phyloP scores from a whole-genome alignment of 2,888 invertebrate genomes.

The Candidula unifasciata region DNA sequence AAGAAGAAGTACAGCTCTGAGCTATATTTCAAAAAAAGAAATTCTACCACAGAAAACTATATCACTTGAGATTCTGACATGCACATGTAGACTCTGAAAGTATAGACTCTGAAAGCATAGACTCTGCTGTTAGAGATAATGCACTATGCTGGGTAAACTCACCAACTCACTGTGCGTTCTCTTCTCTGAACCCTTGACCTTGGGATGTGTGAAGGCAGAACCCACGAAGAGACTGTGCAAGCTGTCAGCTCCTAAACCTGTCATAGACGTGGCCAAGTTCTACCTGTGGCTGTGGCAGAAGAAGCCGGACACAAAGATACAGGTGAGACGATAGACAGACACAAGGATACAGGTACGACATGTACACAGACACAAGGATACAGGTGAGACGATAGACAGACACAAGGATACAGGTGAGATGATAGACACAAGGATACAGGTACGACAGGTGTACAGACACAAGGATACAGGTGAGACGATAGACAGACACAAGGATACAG shows the following conservation, averaged over 20 bases:
- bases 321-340: conserved; percentile 19
- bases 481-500: conserved; percentile 9
- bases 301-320: conserved; percentile 33
- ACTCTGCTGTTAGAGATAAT: too few relatives aligned
- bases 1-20: too few relatives aligned
- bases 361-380: background rate
- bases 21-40: too few relatives aligned
- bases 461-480: too few relatives aligned
- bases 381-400: background rate
- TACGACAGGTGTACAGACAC: background rate
- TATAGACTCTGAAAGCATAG: too few relatives aligned
- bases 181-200: too few relatives aligned
- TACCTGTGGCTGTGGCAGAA: conserved; percentile 50
- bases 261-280: conserved; percentile 39
- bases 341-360: background rate
- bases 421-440: background rate
- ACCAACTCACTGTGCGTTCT: too few relatives aligned
- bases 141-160: too few relatives aligned
- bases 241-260: conserved; percentile 33
- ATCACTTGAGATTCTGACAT: too few relatives aligned
- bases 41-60: too few relatives aligned
- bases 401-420: background rate
- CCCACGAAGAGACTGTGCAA: conserved; percentile 42
- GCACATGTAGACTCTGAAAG: too few relatives aligned
- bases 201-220: background rate